Conservation (phyloP, 2,888 invertebrate species). For the Pherbina coryleti region DNA sequence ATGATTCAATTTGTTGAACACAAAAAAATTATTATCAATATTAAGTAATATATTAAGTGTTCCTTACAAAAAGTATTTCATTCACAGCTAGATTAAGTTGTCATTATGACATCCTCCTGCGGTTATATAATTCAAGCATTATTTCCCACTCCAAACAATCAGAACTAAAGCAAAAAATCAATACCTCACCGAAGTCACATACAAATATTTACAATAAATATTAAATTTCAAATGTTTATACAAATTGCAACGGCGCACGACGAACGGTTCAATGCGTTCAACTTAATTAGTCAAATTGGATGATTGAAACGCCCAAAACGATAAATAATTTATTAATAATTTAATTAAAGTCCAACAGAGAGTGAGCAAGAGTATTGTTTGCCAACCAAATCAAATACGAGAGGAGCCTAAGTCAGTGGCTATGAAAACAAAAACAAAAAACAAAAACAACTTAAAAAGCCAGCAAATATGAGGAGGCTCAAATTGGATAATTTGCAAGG, state of each 20-base stretch:
- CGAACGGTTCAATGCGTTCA: slow-evolving; percentile 24
- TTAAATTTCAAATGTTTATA: slow-evolving; percentile 20
- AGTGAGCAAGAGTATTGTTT: neutral
- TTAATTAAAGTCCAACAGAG: slow-evolving; percentile 8
- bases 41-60: too few species aligned
- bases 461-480: neutral
- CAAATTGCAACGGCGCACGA: slow-evolving; percentile 3
- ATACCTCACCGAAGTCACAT: neutral
- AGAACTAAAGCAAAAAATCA: too few species aligned
- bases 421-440: neutral
- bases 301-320: neutral
- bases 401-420: neutral
- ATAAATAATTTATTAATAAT: slow-evolving; percentile 21
- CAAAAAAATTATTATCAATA: too few species aligned
- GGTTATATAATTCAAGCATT: too few species aligned
- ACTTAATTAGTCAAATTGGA: slow-evolving; percentile 25
- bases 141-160: too few species aligned
- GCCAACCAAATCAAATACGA: neutral
- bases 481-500: neutral
- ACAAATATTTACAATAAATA: slow-evolving; percentile 9
- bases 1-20: too few species aligned
- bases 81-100: too few species aligned
- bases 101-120: too few species aligned
- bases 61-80: too few species aligned
- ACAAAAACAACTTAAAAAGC: neutral